A percentile compares a stretch with the other conserved stretches of the same genome.
These are phyloP conservation scores for Neosilurus hyrtlii DNA, from an alignment of 2,797 vertebrate genomes.

Conservation along the genomic window DNA sequence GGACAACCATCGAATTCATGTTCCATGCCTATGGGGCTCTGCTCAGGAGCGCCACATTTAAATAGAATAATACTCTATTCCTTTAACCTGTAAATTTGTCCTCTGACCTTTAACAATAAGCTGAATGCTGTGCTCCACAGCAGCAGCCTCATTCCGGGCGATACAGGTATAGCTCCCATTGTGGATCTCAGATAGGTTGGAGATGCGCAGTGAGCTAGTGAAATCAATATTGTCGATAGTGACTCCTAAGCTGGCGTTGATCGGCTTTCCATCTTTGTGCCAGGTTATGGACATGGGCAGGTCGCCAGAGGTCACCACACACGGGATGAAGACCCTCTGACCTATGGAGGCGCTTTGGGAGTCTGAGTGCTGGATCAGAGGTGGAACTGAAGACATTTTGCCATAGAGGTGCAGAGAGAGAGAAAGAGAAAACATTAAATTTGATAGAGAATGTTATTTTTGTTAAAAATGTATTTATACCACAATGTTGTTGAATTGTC, in stretches of 20 bases:
- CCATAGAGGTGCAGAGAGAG: not conserved
- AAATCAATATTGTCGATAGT: conserved; percentile 99
- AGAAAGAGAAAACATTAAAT: not conserved
- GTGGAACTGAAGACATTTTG: conserved; percentile 78
- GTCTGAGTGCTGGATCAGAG: conserved; percentile 98
- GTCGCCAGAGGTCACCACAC: conserved; percentile 96
- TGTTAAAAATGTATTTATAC: not conserved
- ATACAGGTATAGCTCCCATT: conserved; percentile 99
- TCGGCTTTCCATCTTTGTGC: conserved; percentile 95
- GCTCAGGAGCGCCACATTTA: too few relatives aligned
- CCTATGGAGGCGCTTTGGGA: conserved; percentile 97
- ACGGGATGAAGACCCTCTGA: conserved; percentile 96
- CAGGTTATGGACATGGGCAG: conserved; percentile 95
- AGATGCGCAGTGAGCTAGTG: conserved; percentile 94
- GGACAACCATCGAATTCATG: too few relatives aligned
- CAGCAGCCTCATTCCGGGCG: conserved; percentile 91
- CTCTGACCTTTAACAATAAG: conserved; percentile 91
- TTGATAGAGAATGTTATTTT: not conserved
- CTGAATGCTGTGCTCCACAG: conserved; percentile 95
- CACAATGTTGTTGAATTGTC: not conserved
- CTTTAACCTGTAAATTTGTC: too few relatives aligned
- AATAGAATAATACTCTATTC: too few relatives aligned
- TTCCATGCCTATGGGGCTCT: too few relatives aligned
- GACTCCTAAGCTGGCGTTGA: conserved; percentile 90
- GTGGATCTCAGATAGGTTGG: conserved; percentile 94